Base-by-base conservation (phyloP, 2,888 invertebrate species). In the Furcula furcula region DNA sequence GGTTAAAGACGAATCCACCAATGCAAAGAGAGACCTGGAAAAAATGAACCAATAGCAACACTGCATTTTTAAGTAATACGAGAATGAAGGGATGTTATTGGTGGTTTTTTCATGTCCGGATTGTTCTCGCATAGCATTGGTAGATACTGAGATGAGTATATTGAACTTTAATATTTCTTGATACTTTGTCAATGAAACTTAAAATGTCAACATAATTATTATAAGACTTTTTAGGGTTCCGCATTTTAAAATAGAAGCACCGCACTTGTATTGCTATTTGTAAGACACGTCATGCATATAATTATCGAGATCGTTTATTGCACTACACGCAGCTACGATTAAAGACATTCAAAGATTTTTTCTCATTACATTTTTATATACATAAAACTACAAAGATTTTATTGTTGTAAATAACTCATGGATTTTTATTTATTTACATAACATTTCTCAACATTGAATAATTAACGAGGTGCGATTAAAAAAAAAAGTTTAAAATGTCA, bases 281-380 rank as follows among this genome's bases (percentile, higher is more conserved):
- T n/a, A 53, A 57, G 36, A 60, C 40, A 55, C 53, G 45, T 52
- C 46, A n/a, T n/a, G n/a, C n/a, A n/a, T 38, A 52, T 46, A 9
- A 26, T 14, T 1, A 36, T 54, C 41, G 74, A 76, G 76, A 77
- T 74, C 77, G 70, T 62, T 50, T 74, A 73, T 75, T 76, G 70
- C 72, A 74, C 72, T 65, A 54, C 46, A 46, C 49, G 40, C 40
- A 40, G 40, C 54, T 52, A 57, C 36, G 54, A 53, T 57, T 53
- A 51, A n/a, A 46, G 48, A 55, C 46, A 51, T 52, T 33, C 45
- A 46, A 46, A 43, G 35, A 48, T 49, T 22, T 27, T 40, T 47
- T 45, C 36, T 46, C 46, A 51, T 42, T 36, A 49, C 31, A 50
- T 45, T 46, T 43, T 49, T 65, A 72, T 62, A 66, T 76, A 75